Percentiles rank a stretch among this genome's conserved stretches.
Evolutionary conservation across 2,888 invertebrate genomes (phyloP).

Genomic region (Heteropelma amictum): DNA sequence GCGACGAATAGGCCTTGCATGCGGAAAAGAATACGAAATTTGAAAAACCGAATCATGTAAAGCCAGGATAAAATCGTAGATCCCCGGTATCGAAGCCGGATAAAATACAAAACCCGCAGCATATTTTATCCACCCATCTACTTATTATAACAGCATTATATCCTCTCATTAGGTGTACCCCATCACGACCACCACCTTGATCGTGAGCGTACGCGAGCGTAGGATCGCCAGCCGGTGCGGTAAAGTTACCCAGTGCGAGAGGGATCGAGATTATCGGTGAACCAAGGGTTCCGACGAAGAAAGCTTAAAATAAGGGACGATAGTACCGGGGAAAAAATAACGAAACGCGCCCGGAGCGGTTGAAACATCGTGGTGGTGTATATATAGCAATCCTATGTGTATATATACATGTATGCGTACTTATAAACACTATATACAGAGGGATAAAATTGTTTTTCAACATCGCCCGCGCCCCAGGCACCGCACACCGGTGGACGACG

Average conservation of each 20-base stretch:
- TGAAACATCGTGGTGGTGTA: background rate
- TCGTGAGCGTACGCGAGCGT: background rate
- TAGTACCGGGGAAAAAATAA: conserved; percentile 9
- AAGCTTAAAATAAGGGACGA: background rate
- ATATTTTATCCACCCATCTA: conserved; percentile 61
- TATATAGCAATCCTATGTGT: background rate
- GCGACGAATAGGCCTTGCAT: too few relatives aligned
- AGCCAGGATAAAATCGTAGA: conserved; percentile 1
- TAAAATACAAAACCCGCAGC: conserved; percentile 64
- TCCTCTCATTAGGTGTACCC: conserved; percentile 65
- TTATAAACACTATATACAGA: background rate
- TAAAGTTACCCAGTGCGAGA: background rate
- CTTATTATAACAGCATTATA: conserved; percentile 72
- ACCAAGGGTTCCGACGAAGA: background rate
- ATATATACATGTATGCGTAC: too few relatives aligned
- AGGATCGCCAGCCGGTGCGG: conserved; percentile 37
- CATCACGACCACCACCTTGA: conserved; percentile 62
- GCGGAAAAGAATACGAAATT: too few relatives aligned
- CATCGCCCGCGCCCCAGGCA: conserved; percentile 17
- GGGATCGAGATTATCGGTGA: background rate
- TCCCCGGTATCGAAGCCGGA: conserved; percentile 61
- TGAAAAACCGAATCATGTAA: too few relatives aligned
- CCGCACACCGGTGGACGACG: conserved; percentile 43
- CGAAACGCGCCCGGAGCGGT: background rate
- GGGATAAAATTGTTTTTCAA: conserved; percentile 49